Evolutionary conservation across 2,113 vertebrate genomes (phyloP).

Genomic region (Craseonycteris thonglongyai): DNA sequence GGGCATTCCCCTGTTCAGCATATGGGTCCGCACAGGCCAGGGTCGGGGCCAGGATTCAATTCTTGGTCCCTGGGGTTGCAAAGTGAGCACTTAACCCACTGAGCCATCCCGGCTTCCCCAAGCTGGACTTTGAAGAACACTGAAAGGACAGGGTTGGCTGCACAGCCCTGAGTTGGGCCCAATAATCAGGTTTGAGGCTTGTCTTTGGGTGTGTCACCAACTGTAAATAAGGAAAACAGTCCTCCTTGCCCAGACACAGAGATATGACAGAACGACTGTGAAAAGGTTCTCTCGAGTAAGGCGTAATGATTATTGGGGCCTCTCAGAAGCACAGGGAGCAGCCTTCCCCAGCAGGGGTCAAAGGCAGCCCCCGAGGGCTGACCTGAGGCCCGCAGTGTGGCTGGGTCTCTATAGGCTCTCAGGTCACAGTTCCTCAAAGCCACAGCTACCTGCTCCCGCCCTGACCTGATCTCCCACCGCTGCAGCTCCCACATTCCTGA

Average conservation of each 20-base stretch:
- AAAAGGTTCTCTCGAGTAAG: background rate
- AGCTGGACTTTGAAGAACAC: background rate
- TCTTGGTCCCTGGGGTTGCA: too few relatives aligned
- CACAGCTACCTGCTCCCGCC: background rate
- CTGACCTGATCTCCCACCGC: background rate
- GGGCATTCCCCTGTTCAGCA: too few relatives aligned
- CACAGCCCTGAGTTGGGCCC: background rate
- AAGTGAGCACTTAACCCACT: too few relatives aligned
- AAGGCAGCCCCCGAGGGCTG: background rate
- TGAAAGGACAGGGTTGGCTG: background rate
- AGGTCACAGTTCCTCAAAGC: background rate
- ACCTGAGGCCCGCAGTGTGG: background rate
- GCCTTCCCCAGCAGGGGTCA: accelerated
- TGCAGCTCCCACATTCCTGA: background rate
- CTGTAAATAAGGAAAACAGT: background rate
- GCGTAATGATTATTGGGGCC: background rate
- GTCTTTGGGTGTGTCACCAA: background rate
- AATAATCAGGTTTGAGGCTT: background rate
- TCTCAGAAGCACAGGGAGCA: background rate
- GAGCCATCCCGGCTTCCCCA: too few relatives aligned
- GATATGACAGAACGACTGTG: accelerated
- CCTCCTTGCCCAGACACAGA: background rate
- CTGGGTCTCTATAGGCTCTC: accelerated
- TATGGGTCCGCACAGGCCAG: too few relatives aligned
- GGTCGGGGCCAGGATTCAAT: too few relatives aligned